A percentile compares a stretch with the other conserved stretches of the same genome.
phyloP scores from a whole-genome alignment of 2,797 vertebrate genomes.

The Lepilemur ruficaudatus region DNA sequence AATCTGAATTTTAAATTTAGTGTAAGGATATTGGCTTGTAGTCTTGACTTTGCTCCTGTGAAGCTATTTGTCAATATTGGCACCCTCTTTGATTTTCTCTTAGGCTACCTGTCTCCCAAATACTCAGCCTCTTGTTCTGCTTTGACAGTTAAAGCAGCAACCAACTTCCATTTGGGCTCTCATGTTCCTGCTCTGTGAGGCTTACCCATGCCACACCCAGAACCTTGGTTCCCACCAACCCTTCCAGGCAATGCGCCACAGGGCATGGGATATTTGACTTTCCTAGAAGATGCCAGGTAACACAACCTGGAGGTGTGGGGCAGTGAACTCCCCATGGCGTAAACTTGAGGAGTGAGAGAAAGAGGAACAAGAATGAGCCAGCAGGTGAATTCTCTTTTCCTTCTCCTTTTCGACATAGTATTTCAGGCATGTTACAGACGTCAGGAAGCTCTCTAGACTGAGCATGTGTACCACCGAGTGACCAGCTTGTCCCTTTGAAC shows the following conservation, averaged over 20 bases:
- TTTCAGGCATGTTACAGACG: not conserved
- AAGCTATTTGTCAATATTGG: not conserved
- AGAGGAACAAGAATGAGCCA: not conserved
- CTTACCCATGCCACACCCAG: not conserved
- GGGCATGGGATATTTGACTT: not conserved
- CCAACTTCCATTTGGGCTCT: not conserved
- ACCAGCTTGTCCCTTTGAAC: not conserved
- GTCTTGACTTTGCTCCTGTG: not conserved
- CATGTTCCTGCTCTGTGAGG: not conserved
- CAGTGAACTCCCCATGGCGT: not conserved
- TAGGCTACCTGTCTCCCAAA: not conserved
- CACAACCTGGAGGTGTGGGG: not conserved
- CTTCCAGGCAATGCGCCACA: not conserved
- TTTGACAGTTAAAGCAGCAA: not conserved
- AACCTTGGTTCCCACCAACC: not conserved
- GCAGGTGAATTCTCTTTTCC: not conserved
- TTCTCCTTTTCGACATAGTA: not conserved
- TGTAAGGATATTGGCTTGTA: not conserved
- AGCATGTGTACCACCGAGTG: not conserved
- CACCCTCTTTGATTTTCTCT: not conserved
- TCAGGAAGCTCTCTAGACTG: not conserved
- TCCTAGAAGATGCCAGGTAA: not conserved
- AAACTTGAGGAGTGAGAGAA: not conserved
- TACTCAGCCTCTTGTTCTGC: not conserved
- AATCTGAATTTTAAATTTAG: not conserved